Evolutionary conservation across 2,113 vertebrate species (phyloP).

Genomic region (Upupa epops): DNA sequence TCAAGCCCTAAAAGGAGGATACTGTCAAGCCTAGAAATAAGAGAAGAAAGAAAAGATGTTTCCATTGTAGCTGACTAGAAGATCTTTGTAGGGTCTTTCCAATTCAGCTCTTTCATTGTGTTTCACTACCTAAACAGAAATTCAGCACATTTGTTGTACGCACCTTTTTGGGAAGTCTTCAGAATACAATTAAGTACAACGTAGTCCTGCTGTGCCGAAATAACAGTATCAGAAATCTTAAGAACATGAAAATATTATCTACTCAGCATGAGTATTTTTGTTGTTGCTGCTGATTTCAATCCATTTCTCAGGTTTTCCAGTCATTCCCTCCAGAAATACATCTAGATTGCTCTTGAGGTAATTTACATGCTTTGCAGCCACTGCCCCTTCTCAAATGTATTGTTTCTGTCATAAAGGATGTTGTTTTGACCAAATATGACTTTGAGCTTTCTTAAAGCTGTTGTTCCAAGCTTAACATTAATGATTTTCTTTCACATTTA

Average conservation of each 20-base stretch:
- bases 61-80: background rate
- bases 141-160: background rate
- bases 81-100: background rate
- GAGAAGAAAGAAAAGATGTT: background rate
- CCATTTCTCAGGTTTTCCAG: slow-evolving; percentile 6
- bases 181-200: slow-evolving; percentile 9
- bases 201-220: slow-evolving; percentile 14
- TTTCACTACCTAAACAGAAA: background rate
- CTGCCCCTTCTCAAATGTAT: background rate
- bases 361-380: background rate
- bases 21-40: background rate
- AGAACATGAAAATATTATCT: slow-evolving; percentile 15
- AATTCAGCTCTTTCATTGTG: background rate
- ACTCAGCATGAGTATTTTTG: background rate
- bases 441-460: background rate
- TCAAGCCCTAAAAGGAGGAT: background rate
- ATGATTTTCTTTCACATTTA: background rate
- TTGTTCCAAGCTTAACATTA: background rate
- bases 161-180: background rate
- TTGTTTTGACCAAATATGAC: background rate
- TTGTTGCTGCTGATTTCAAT: background rate
- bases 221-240: slow-evolving; percentile 29
- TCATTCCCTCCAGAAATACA: background rate
- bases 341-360: background rate
- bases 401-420: background rate